Evolutionary conservation across 2,888 invertebrate genomes (phyloP).

Genomic region (Dorcus hopei): DNA sequence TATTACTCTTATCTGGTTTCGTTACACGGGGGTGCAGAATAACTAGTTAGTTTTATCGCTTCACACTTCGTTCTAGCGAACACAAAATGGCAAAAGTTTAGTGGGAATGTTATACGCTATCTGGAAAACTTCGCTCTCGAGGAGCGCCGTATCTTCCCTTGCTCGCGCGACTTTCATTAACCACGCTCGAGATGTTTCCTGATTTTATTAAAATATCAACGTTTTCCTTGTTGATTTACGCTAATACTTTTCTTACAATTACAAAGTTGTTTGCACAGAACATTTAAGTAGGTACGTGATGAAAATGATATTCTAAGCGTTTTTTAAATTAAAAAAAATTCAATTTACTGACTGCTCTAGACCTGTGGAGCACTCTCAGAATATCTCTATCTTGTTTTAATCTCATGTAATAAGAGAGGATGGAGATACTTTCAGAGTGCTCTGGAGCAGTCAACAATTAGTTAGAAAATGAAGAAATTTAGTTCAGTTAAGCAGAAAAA

Average conservation of each 20-base stretch:
- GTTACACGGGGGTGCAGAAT: slow-evolving; percentile 28
- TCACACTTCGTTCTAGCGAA: slow-evolving; percentile 45
- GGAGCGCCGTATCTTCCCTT: slow-evolving; percentile 15
- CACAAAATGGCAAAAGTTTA: slow-evolving; percentile 47
- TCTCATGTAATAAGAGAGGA: too few relatives aligned
- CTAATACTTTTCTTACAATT: slow-evolving; percentile 3
- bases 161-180: slow-evolving; percentile 28
- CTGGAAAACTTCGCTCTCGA: slow-evolving; percentile 28
- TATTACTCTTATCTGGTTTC: slow-evolving; percentile 32
- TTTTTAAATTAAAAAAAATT: too few relatives aligned
- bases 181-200: slow-evolving; percentile 29
- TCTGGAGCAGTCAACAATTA: too few relatives aligned
- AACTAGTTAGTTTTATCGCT: slow-evolving; percentile 47
- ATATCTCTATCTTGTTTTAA: too few relatives aligned
- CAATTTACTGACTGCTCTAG: too few relatives aligned
- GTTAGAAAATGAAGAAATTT: too few relatives aligned
- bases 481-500: too few relatives aligned
- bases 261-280: neutral
- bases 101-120: slow-evolving; percentile 21
- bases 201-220: slow-evolving; percentile 34
- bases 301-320: neutral
- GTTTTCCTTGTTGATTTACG: slow-evolving; percentile 19
- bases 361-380: too few relatives aligned
- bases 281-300: neutral
- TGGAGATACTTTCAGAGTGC: too few relatives aligned